phyloP scores from a whole-genome alignment of 1,140 invertebrate genomes.

The Phymastichus coffea region DNA sequence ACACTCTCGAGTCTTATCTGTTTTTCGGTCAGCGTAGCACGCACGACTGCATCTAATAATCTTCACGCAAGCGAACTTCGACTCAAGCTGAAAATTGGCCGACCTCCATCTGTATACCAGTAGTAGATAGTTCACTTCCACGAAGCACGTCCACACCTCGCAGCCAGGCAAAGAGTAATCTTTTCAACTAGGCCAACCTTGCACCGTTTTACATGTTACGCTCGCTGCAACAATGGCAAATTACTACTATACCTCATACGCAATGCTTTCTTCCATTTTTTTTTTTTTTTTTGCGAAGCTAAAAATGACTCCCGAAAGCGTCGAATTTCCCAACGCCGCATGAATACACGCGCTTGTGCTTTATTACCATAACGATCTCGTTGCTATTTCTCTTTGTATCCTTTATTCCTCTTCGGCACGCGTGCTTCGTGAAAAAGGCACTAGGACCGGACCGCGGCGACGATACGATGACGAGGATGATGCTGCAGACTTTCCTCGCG shows the following conservation, averaged over 20 bases:
- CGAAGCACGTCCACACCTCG: no score
- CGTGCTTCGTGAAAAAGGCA: neutral
- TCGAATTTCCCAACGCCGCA: slow-evolving; percentile 4
- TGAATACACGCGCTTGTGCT: neutral
- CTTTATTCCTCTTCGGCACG: neutral
- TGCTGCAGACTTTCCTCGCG: neutral
- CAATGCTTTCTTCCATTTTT: neutral
- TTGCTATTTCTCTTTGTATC: no score
- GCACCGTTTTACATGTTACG: slow-evolving; percentile 36
- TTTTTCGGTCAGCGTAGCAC: no score
- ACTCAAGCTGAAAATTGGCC: no score
- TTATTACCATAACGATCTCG: slow-evolving; percentile 24
- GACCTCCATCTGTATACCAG: no score
- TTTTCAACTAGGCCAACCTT: slow-evolving; percentile 40
- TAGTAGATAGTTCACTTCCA: no score
- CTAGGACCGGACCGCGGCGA: no score
- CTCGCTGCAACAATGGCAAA: slow-evolving; percentile 40
- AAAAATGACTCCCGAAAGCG: slow-evolving; percentile 35
- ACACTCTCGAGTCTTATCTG: no score
- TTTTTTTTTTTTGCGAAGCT: slow-evolving; percentile 48
- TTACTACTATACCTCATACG: slow-evolving; percentile 37
- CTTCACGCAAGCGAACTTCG: no score
- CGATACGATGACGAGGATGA: slow-evolving; percentile 1
- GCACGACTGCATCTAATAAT: no score
- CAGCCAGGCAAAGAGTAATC: slow-evolving; percentile 25